Base-by-base conservation (phyloP, 2,797 vertebrate species). In the Brachyalestes nurse region DNA sequence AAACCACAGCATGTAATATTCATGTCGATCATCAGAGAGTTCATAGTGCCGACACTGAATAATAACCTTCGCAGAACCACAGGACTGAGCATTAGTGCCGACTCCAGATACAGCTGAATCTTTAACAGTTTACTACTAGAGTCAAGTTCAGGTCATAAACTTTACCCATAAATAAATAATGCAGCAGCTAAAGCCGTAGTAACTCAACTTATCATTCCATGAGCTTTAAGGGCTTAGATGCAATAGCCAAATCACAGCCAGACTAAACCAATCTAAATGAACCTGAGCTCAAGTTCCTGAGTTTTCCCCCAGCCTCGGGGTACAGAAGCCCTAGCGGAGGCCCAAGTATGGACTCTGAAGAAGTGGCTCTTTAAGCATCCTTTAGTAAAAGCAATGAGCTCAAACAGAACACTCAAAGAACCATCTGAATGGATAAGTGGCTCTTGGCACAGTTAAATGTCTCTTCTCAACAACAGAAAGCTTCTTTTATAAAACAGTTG, bases 1-100 rank as follows among this genome's bases (percentile, higher is more conserved):
- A 70, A 70, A 53, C 69, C 47, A 19, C 47, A 17, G 14, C 47
- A 28, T 71, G 69, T 53, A 71, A 71, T 53, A 71, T 53, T 71
- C 49, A 71, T 71, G 47, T 53, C 23, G 16, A 17, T 53, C 49
- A 53, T 28, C 47, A 38, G 51, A 55, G 49, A 72, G 49, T 71
- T n/a, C 9, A 23, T 6, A 16, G 1, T 34, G 47, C 45, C 49
- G 42, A 51, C 67, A 49, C 67, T 45, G 70, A 55, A n/a, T 28
- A 72, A 40, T 21, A 42, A 67, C 65, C 10, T 38, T 72, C 13
- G 34, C 28, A 72, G 17, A 38, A n/a, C 45, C 17, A 45, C 5
- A 45, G 9, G 38, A 19, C 16, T 65, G 34, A 69, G 21, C 10
- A 49, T 49, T 69, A 69, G 12, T 1, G n/a, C n/a, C 13, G 23